Evolutionary conservation across 2,888 invertebrate genomes (phyloP).

Genomic region (Tenthredo livida): DNA sequence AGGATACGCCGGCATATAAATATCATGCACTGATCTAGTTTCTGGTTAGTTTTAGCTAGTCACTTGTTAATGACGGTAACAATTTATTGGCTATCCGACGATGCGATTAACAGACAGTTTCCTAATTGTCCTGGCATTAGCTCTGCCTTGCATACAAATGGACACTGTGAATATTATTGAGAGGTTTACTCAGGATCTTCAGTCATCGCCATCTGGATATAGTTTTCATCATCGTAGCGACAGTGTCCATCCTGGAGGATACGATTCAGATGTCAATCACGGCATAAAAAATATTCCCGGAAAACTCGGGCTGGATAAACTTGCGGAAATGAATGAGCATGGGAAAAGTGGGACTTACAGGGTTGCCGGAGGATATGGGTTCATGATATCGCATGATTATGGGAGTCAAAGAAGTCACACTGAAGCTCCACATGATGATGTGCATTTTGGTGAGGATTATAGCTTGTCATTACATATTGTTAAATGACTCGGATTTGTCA

Average conservation of each 20-base stretch:
- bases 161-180: slow-evolving; percentile 30
- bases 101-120: background rate
- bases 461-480: background rate
- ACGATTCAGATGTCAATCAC: slow-evolving; percentile 18
- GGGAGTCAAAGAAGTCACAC: background rate
- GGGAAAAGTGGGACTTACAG: slow-evolving; percentile 23
- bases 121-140: background rate
- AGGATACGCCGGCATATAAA: slow-evolving; percentile 49
- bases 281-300: background rate
- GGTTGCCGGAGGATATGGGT: slow-evolving; percentile 37
- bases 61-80: slow-evolving; percentile 41
- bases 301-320: background rate
- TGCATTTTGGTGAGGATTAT: slow-evolving; percentile 26
- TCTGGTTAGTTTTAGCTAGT: slow-evolving; percentile 54
- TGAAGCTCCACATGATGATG: background rate
- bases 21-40: slow-evolving; percentile 31
- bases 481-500: background rate
- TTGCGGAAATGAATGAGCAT: slow-evolving; percentile 1
- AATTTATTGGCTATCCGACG: background rate
- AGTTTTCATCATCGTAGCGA: slow-evolving; percentile 19
- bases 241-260: slow-evolving; percentile 41
- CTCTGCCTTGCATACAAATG: background rate
- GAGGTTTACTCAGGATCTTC: slow-evolving; percentile 23
- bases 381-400: slow-evolving; percentile 31
- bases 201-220: slow-evolving; percentile 38